Base-by-base conservation (phyloP, 2,888 invertebrate species). In the Nasonia oneida region DNA sequence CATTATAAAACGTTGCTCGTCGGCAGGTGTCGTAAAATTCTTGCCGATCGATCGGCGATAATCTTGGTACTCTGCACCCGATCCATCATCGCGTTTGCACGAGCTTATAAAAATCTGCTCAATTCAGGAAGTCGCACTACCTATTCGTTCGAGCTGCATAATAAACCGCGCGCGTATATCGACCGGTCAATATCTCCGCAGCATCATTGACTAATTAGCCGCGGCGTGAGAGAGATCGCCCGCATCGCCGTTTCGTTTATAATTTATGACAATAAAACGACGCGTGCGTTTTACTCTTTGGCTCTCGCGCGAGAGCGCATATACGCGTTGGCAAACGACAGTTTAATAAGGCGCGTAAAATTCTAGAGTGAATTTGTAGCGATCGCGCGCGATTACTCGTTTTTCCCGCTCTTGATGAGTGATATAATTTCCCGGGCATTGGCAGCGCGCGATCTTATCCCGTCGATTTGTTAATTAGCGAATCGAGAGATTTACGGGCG, bases 391-490 rank as follows among this genome's bases (percentile, higher is more conserved):
- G 39, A 6, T 37, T 57, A 33, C 15, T 18, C n/a, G n/a, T 61
- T n/a, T 33, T 57, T 14, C 53, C 6, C 39, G 18, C 18, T 37
- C 18, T 15, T 6, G 50, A 33, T 39, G 67, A 67, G 67, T 67
- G 67, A 67, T 29, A 67, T 67, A 67, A 67, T 67, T 33, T 67
- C 29, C 67, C 67, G 29, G 67, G 67, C 50, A 75, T 33, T n/a
- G 33, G 76, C 76, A 53, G 15, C 23, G 18, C 73, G 37, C 47
- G 85, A 81, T 78, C 77, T 78, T 82, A 85, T 85, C 85, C 77
- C 15, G 67, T 79, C 79, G 83, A 85, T 83, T 71, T 83, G 83
- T 83, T 83, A 86, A 86, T 83, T 86, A 86, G 79, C 47, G 50
- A 79, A 83, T 82, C 79, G 39, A 6, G 42, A 70, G 79, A 83